Base-by-base conservation (phyloP, 2,888 invertebrate genomes). In the Invenusta paracnida region DNA sequence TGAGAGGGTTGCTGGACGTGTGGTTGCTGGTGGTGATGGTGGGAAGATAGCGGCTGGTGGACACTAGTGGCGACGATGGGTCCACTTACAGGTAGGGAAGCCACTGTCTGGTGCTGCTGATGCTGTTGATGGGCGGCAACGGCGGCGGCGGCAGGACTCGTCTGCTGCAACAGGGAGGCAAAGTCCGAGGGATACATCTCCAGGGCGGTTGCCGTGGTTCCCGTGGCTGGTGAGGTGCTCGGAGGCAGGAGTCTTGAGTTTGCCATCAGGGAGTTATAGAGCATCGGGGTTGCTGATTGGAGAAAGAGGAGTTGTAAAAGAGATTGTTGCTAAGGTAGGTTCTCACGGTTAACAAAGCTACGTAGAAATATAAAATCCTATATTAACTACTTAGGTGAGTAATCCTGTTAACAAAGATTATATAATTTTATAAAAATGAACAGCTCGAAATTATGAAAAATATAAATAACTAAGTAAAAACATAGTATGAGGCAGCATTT, bases 161-260 rank as follows among this genome's bases (percentile, higher is more conserved):
- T 73, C 73, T 73, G 73, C 73, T 73, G 73, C 17, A 73, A 23
- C 23, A 73, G 73, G 11, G 73, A 73, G 73, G 73, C 73, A 23
- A 73, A 73, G 73, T 73, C 73, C 2, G 73, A 73, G 73, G 73
- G 73, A 23, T 73, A 73, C 73, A 73, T 73, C 73, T 73, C 73
- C 11, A 73, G 11, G 17, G 73, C 25, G 17, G 73, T 73, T 5
- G 73, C 73, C 11, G 73, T 73, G 23, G 73, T 73, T 13, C 73
- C 73, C 11, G 73, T 73, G 73, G 73, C 73, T 2, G 73, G 73
- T 23, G 73, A 73, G 73, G 73, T 73, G 73, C 73, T 73, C 23
- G 73, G 73, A 5, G 73, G 73, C 73, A 73, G 73, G 2, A 73
- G 73, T 5, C 73, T 5, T 23, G 73, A 73, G 27, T 25, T 73